Conservation (phyloP, 2,113 vertebrate genomes). For the Ophthalmolycus amberensis region DNA sequence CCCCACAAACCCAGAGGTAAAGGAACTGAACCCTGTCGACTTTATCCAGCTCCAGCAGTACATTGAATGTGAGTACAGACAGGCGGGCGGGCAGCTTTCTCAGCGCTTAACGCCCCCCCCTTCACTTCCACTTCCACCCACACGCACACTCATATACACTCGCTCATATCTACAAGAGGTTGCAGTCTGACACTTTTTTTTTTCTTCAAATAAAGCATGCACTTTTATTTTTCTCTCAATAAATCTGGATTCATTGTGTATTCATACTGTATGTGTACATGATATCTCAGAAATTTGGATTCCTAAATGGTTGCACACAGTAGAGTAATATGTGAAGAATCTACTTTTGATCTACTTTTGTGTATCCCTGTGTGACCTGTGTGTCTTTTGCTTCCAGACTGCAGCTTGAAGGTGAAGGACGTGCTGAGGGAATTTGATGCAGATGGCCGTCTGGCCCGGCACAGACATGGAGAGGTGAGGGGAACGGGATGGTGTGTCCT, state of each 20-base stretch:
- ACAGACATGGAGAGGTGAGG: constrained; percentile 90
- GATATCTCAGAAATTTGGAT: neutral
- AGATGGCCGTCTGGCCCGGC: constrained; percentile 83
- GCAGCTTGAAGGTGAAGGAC: constrained; percentile 90
- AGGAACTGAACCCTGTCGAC: constrained; percentile 89
- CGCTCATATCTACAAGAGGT: constrained; percentile 57
- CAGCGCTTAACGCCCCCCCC: constrained; percentile 46
- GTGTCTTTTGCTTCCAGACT: constrained; percentile 82
- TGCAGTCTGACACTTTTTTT: constrained; percentile 48
- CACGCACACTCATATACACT: constrained; percentile 65
- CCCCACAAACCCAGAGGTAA: constrained; percentile 80
- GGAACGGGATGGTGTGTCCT: constrained; percentile 32
- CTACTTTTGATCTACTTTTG: neutral
- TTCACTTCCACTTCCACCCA: constrained; percentile 60
- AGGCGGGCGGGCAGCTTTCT: constrained; percentile 43
- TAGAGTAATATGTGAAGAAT: neutral
- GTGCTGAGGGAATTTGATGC: constrained; percentile 89
- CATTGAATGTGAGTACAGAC: constrained; percentile 91
- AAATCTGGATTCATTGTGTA: constrained; percentile 5
- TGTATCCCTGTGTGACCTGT: constrained; percentile 10
- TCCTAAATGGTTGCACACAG: neutral
- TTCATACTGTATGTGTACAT: neutral
- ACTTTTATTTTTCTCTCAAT: neutral
- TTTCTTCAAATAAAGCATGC: constrained; percentile 22
- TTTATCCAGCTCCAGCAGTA: constrained; percentile 95